Base-by-base conservation (phyloP, 2,113 vertebrate genomes). In the Gasterosteus nipponicus region DNA sequence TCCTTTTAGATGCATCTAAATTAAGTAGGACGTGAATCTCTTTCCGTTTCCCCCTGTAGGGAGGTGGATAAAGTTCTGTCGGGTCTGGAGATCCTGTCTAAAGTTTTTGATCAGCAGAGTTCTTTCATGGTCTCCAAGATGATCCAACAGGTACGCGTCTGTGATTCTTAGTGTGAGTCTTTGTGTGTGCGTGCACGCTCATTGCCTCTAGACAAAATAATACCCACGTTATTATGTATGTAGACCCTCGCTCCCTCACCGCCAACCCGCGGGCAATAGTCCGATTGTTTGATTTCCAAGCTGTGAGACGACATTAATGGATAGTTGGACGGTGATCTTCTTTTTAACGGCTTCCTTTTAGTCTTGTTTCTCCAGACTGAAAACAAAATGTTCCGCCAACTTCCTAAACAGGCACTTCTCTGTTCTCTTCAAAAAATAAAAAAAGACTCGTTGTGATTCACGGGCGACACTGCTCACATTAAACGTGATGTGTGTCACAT, bases 61-160 rank as follows among this genome's bases (percentile, higher is more conserved):
- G 97, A 99, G 86, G 97, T 98, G 87, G 97, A 99, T 91, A 98
- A 97, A 69, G 97, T 99, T 47, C 82, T 99, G 73, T 94, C 95
- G 0, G 97, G 97, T 42, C 91, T 99, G 79, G 97, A 99, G 93
- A 98, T 98, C 84, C 93, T 99, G 65, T 97, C 97, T 22, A 98
- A 98, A 89, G 97, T 98, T 19, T 98, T 99, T 60, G 97, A 99
- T 93, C 97, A 98, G 91, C 97, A 99, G 88, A 98, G 96, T 82
- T 95, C 97, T 0, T 94, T 96, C 61, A 95, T 95, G 94, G 94
- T 97, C 59, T 95, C 96, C 64, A 96, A 96, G 80, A 96, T 98
- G 93, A 94, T 98, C 83, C 97, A 98, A 81, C 97, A 98, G 97
- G 96, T 98, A 80, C 6, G n/a, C 6, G 10, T 75, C 15, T 76